These are phyloP conservation scores for Rhea americana DNA, from an alignment of 2,113 vertebrate genomes.

Conservation along the genomic window DNA sequence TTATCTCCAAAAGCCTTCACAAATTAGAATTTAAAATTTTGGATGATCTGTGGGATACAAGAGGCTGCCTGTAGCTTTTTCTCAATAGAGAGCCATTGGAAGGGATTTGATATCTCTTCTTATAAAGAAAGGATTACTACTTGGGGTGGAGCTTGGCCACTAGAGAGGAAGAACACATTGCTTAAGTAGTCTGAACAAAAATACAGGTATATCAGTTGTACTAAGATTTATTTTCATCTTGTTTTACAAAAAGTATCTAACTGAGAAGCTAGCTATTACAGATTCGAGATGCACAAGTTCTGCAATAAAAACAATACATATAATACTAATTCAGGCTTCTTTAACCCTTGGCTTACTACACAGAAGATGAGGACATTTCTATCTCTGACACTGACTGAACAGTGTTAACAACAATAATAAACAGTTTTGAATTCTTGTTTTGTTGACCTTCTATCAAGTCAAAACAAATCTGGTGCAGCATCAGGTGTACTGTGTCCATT, in stretches of 20 bases:
- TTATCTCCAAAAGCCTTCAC: background rate
- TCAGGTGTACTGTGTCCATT: background rate
- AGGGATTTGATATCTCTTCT: slow-evolving; percentile 5
- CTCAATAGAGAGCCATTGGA: background rate
- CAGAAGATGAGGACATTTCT: background rate
- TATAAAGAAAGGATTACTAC: background rate
- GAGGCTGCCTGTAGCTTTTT: background rate
- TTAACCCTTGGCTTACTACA: background rate
- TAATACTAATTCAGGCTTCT: background rate
- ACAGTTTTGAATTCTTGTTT: background rate
- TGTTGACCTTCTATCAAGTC: background rate
- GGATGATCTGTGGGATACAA: background rate
- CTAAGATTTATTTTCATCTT: background rate
- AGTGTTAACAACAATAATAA: background rate
- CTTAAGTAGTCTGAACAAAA: background rate
- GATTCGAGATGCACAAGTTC: background rate
- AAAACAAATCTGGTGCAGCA: background rate
- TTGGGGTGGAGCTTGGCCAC: background rate
- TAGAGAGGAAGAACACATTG: background rate
- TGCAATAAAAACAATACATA: background rate
- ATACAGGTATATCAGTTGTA: background rate
- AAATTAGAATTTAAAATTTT: background rate
- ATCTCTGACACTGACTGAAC: background rate
- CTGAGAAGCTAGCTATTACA: background rate
- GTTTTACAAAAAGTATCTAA: background rate